These are phyloP conservation scores for Hydropotes inermis DNA, from an alignment of 2,113 vertebrate species.

Conservation along the genomic window DNA sequence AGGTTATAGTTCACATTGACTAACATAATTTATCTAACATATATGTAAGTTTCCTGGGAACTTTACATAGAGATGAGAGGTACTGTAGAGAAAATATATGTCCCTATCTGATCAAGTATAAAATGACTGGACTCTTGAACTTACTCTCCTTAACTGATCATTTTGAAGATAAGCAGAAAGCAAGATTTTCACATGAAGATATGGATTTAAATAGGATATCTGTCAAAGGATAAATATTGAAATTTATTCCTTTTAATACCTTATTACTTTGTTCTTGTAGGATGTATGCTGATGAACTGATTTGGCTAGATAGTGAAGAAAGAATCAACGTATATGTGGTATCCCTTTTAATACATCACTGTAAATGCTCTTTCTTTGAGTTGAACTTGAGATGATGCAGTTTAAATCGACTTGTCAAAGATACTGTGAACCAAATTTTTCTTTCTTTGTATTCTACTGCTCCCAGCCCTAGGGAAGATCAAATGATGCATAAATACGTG, in stretches of 20 bases:
- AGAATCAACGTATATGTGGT: neutral
- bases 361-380: neutral
- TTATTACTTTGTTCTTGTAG: neutral
- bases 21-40: neutral
- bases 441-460: neutral
- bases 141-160: neutral
- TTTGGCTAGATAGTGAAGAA: neutral
- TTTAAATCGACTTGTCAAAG: neutral
- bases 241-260: neutral
- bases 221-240: neutral
- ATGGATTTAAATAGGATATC: neutral
- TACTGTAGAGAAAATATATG: neutral
- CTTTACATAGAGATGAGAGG: neutral
- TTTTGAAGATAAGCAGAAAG: neutral
- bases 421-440: neutral
- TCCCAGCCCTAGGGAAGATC: neutral
- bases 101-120: neutral
- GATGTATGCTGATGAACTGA: neutral
- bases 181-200: neutral
- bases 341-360: neutral
- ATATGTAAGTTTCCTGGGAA: neutral
- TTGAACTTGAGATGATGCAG: neutral
- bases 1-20: neutral
- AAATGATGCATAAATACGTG: neutral
- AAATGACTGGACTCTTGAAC: neutral